A percentile compares a stretch with the other conserved stretches of the same genome.
phyloP scores from a whole-genome alignment of 2,113 vertebrate species.

The Notothenia coriiceps region DNA sequence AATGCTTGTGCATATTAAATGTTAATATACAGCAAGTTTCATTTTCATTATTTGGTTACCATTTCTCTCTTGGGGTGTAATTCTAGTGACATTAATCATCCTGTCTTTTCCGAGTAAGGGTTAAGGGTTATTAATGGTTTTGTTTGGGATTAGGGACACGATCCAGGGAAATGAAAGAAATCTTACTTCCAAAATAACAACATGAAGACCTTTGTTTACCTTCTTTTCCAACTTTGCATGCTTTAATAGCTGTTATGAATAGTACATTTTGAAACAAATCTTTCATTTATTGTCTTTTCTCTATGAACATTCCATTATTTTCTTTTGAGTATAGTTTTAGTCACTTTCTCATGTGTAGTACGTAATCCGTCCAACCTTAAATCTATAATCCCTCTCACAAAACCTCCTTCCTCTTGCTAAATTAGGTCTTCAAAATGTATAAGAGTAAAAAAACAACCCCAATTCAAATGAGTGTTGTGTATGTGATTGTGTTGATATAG shows the following conservation, averaged over 20 bases:
- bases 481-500: not conserved
- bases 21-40: not conserved
- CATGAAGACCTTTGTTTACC: not conserved
- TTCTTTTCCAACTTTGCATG: not conserved
- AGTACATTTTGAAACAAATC: not conserved
- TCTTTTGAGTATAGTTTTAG: not conserved
- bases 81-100: not conserved
- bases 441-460: not conserved
- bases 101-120: slow-evolving; percentile 1
- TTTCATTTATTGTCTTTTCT: not conserved
- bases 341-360: not conserved
- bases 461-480: not conserved
- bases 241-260: not conserved
- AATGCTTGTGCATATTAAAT: not conserved
- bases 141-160: slow-evolving; percentile 30
- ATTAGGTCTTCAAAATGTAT: not conserved
- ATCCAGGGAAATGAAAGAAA: not conserved
- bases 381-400: not conserved
- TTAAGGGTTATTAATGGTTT: slow-evolving; percentile 12
- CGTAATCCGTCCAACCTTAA: slow-evolving; percentile 29
- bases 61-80: not conserved
- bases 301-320: slow-evolving; percentile 3
- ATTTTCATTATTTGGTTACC: not conserved
- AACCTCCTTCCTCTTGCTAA: not conserved
- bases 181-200: not conserved